phyloP scores from a whole-genome alignment of 2,113 vertebrate genomes.

The Lampris incognitus region DNA sequence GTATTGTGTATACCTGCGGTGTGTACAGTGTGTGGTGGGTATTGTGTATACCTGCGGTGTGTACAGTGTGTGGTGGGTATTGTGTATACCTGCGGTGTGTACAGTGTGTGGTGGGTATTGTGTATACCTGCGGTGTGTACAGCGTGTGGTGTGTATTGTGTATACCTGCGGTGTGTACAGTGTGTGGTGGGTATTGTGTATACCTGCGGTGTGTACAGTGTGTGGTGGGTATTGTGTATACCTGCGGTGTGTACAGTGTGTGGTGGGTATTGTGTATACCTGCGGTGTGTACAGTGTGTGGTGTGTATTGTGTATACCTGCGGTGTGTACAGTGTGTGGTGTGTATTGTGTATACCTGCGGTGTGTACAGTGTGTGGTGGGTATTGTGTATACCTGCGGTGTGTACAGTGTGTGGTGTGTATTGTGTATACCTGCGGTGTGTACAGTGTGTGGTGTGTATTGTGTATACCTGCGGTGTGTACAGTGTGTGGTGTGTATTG shows the following conservation, averaged over 20 bases:
- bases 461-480: slow-evolving; percentile 5
- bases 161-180: background rate
- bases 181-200: slow-evolving; percentile 32
- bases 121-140: slow-evolving; percentile 3
- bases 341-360: background rate
- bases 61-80: slow-evolving; percentile 16
- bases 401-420: slow-evolving; percentile 6
- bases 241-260: background rate
- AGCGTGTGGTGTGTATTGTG: no score
- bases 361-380: background rate
- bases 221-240: background rate
- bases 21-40: background rate
- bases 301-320: slow-evolving; percentile 33
- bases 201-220: slow-evolving; percentile 4
- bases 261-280: no score
- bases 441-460: background rate
- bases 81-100: no score
- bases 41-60: no score
- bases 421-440: slow-evolving; percentile 19
- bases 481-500: no score
- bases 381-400: no score
- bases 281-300: background rate
- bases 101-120: no score
- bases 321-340: background rate
- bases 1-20: background rate